Percentiles rank a stretch among this genome's conserved stretches.
phyloP scores from a whole-genome alignment of 2,888 invertebrate genomes.

The Mesorhabditis spiculigera region DNA sequence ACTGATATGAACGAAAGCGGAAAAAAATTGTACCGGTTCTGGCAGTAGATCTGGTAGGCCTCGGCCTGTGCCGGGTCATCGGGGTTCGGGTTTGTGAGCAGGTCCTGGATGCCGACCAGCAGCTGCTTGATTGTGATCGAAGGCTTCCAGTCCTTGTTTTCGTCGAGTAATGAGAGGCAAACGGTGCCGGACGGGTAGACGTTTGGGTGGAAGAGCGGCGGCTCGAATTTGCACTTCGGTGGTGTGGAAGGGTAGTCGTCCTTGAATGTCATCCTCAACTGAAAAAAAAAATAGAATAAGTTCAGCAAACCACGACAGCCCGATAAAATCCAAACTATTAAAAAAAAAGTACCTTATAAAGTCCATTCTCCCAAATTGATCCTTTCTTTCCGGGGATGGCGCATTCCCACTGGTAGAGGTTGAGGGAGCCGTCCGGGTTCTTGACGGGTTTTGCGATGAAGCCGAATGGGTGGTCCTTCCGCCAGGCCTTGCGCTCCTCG shows the following conservation, averaged over 20 bases:
- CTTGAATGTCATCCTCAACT: constrained; percentile 93
- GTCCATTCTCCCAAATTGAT: constrained; percentile 92
- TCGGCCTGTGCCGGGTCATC: constrained; percentile 99
- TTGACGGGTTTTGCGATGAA: constrained; percentile 57
- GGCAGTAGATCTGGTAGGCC: constrained; percentile 95
- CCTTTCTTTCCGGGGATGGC: constrained; percentile 94
- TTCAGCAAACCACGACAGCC: not conserved
- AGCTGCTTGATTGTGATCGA: constrained; percentile 98
- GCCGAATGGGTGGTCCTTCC: constrained; percentile 81
- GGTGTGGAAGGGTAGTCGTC: constrained; percentile 98
- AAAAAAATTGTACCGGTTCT: constrained; percentile 38
- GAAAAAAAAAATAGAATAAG: constrained; percentile 11
- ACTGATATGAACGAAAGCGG: constrained; percentile 9
- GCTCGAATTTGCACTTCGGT: constrained; percentile 98
- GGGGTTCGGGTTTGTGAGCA: constrained; percentile 93
- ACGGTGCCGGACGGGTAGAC: constrained; percentile 78
- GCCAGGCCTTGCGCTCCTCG: constrained; percentile 97
- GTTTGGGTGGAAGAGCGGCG: constrained; percentile 96
- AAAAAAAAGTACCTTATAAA: constrained; percentile 72
- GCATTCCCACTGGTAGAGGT: constrained; percentile 98
- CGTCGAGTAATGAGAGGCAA: constrained; percentile 81
- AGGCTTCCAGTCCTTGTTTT: constrained; percentile 91
- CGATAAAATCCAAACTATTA: constrained; percentile 4
- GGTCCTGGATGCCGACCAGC: constrained; percentile 84
- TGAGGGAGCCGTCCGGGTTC: constrained; percentile 89